A percentile compares a stretch with the other conserved stretches of the same genome.
Conservation (phyloP, 2,113 vertebrate species). For the Boulengeromyrus knoepffleri region DNA sequence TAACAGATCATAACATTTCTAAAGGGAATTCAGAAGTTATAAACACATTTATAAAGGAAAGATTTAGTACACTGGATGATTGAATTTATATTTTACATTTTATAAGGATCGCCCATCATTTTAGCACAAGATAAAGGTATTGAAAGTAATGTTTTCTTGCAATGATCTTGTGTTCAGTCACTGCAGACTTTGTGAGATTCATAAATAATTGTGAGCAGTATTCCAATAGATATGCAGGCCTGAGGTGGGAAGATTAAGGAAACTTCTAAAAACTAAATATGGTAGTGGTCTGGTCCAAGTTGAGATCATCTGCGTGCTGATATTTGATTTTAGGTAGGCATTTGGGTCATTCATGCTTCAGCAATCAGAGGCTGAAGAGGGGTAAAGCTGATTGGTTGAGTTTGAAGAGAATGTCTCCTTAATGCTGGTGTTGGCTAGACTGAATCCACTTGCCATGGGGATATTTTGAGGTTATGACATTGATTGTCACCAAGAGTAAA, state of each 20-base stretch:
- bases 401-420: not conserved
- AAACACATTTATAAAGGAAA: not conserved
- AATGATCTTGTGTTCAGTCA: not conserved
- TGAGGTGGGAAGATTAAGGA: not conserved
- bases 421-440: not conserved
- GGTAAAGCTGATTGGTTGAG: not conserved
- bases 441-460: not conserved
- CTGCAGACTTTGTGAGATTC: not conserved
- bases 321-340: not conserved
- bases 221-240: not conserved
- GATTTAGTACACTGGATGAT: not conserved
- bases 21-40: not conserved
- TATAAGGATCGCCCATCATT: not conserved
- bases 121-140: not conserved
- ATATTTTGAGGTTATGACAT: not conserved
- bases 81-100: not conserved
- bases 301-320: not conserved
- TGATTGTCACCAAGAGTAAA: not conserved
- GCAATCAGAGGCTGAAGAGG: not conserved
- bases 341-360: not conserved
- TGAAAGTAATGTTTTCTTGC: not conserved
- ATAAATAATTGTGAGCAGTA: not conserved
- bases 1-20: not conserved
- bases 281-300: not conserved
- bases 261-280: not conserved